Base-by-base conservation (phyloP, 2,113 vertebrate species). In the Nettapus auritus region DNA sequence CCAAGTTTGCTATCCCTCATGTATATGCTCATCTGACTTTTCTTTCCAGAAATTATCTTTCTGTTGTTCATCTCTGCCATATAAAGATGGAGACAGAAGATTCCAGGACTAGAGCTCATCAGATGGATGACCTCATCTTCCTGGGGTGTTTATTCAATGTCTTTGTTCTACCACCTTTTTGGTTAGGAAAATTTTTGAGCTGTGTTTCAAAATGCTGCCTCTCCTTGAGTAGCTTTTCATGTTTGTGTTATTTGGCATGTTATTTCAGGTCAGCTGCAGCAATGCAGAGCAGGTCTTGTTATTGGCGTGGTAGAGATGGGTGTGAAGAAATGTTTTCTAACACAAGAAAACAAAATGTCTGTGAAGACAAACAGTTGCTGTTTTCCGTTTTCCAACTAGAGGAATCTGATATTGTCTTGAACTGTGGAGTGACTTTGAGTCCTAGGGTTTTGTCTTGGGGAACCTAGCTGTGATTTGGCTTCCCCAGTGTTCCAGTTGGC, bases 401-500 rank as follows among this genome's bases (percentile, higher is more conserved):
- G 52, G 38, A 68, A 78, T 29, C 57, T n/a, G n/a, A 86, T 7
- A 42, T 9, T 73, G 42, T 57, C 82, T 82, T 52, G 36, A 81
- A 48, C 38, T 64, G 13, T 34, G 26, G 10, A 34, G 38, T 53
- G 40, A 18, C 33, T 89, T 93, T 26, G 52, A 64, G 50, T 64
- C 13, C 63, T 38, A 53, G 70, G n/a, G n/a, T 28, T 89, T 85
- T 70, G 52, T 14, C 68, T 70, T 73, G n/a, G 15, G 53, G 28
- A 90, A 84, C 50, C 57, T 86, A 36, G 15, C 40, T 74, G 69
- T 8, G n/a, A 8, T 81, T 88, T 93, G 74, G 13, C 40, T 93
- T 92, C 40, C 19, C n/a, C 59, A 4, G 34, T 96, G 93, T 29
- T 88, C 90, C 86, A 95, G 34, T 81, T 93, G 90, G 90, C 96